A percentile compares a stretch with the other conserved stretches of the same genome.
These are phyloP conservation scores for Manis crassicaudata DNA, from an alignment of 2,797 vertebrate species.

Conservation along the genomic window DNA sequence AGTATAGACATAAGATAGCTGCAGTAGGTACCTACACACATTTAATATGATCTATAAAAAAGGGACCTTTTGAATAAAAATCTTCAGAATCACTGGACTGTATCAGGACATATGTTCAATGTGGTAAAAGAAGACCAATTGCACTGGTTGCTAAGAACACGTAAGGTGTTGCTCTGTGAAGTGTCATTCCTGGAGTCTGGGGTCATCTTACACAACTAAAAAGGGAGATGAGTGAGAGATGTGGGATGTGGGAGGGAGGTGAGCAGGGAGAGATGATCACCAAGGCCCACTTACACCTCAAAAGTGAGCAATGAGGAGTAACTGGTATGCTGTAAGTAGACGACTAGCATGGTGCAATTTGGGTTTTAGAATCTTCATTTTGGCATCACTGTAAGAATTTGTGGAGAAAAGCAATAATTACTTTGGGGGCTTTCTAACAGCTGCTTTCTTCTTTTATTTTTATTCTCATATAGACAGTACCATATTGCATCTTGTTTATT, in stretches of 20 bases:
- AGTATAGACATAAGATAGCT: neutral
- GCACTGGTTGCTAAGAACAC: neutral
- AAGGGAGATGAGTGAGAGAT: neutral
- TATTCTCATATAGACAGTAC: neutral
- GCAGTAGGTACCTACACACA: neutral
- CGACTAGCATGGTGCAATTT: neutral
- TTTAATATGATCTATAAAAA: neutral
- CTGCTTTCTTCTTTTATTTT: neutral
- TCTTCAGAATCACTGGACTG: neutral
- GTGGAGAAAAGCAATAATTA: neutral
- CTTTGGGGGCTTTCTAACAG: neutral
- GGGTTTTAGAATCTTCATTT: neutral
- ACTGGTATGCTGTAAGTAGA: neutral
- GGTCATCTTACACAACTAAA: neutral
- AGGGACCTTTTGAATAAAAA: neutral
- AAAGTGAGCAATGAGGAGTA: neutral
- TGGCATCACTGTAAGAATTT: neutral
- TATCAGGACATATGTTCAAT: neutral
- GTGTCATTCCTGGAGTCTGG: neutral
- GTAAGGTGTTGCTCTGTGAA: no score
- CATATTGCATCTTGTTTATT: neutral
- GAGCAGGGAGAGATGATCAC: neutral
- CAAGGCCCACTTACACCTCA: neutral
- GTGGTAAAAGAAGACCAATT: neutral
- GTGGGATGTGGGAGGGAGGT: fast-evolving